A percentile compares a stretch with the other conserved stretches of the same genome.
phyloP scores from a whole-genome alignment of 2,888 invertebrate genomes.

The Stenotaenia linearis region DNA sequence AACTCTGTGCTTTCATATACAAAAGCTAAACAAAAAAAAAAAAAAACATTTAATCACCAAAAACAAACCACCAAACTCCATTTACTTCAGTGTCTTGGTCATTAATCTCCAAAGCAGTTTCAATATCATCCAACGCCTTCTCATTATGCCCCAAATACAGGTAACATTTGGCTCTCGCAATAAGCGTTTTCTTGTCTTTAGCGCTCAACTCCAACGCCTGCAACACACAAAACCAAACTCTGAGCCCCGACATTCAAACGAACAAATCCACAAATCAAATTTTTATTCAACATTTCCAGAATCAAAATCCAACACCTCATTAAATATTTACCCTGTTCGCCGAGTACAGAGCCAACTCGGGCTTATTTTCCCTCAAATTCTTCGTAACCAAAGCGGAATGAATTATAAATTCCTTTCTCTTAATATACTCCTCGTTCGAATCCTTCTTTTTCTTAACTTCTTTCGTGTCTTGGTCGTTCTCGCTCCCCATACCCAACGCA shows the following conservation, averaged over 20 bases:
- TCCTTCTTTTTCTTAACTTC: slow-evolving; percentile 73
- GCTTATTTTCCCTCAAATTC: slow-evolving; percentile 68
- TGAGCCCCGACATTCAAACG: too few species aligned
- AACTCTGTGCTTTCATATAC: slow-evolving; percentile 84
- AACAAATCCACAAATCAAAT: too few species aligned
- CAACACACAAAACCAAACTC: neutral
- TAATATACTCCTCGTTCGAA: slow-evolving; percentile 34
- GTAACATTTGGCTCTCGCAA: slow-evolving; percentile 83
- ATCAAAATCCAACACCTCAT: too few species aligned
- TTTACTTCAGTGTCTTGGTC: neutral
- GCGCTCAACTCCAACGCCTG: slow-evolving; percentile 83
- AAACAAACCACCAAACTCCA: too few species aligned
- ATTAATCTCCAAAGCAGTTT: slow-evolving; percentile 59
- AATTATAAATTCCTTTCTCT: slow-evolving; percentile 41
- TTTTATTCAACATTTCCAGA: too few species aligned
- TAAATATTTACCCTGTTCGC: slow-evolving; percentile 80
- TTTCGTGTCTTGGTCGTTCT: slow-evolving; percentile 66
- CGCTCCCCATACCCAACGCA: slow-evolving; percentile 76
- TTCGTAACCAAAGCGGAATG: slow-evolving; percentile 64
- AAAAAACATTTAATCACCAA: too few species aligned
- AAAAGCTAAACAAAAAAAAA: slow-evolving; percentile 53
- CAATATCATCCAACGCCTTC: slow-evolving; percentile 75
- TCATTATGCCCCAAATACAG: slow-evolving; percentile 76
- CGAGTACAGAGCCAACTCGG: slow-evolving; percentile 65
- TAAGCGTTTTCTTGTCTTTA: slow-evolving; percentile 75